A percentile compares a stretch with the other conserved stretches of the same genome.
Evolutionary conservation across 2,797 vertebrate species (phyloP).

Genomic region (Rhynchonycteris naso): DNA sequence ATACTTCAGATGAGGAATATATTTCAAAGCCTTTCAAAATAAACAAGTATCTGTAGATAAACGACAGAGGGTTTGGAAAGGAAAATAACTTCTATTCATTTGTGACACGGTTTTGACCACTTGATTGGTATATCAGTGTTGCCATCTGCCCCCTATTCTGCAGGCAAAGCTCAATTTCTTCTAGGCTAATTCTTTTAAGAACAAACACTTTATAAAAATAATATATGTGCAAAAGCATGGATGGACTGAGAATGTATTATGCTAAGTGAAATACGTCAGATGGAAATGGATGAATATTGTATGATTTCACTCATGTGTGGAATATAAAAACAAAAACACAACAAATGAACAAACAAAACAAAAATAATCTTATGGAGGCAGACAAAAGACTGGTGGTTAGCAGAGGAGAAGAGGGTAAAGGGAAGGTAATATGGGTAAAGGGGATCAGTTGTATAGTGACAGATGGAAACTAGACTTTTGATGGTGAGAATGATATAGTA

Average conservation of each 20-base stretch:
- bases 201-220: slow-evolving; percentile 70
- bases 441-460: not conserved
- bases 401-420: not conserved
- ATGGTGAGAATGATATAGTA: not conserved
- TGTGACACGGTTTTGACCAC: not conserved
- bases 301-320: not conserved
- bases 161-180: slow-evolving; percentile 60
- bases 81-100: slow-evolving; percentile 61
- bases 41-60: slow-evolving; percentile 40
- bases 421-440: not conserved
- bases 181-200: slow-evolving; percentile 62
- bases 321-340: not conserved
- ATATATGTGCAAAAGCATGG: slow-evolving; percentile 6
- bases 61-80: slow-evolving; percentile 36
- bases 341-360: not conserved
- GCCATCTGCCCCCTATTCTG: not conserved
- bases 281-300: not conserved
- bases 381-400: not conserved
- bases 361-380: not conserved
- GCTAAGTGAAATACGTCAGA: not conserved
- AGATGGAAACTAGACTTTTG: not conserved
- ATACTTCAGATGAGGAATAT: slow-evolving; percentile 69
- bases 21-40: slow-evolving; percentile 72
- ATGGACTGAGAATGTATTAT: not conserved
- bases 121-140: not conserved